Evolutionary conservation across 2,113 vertebrate species (phyloP).

Genomic region (Pogonocichla stellata): DNA sequence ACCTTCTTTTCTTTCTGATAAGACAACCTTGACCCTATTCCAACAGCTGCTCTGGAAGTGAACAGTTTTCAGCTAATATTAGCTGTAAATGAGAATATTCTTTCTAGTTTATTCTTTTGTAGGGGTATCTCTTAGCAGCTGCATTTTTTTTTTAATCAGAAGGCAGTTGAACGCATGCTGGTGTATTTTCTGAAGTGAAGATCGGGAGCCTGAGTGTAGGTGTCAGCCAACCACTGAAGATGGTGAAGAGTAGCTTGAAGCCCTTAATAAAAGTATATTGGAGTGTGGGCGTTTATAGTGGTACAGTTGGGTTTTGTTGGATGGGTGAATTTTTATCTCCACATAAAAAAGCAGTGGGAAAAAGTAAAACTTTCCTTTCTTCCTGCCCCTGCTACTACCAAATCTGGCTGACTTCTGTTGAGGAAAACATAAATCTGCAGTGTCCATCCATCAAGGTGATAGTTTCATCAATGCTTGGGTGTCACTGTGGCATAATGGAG

Average conservation of each 20-base stretch:
- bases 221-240: neutral
- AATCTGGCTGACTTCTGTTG: neutral
- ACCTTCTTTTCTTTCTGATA: neutral
- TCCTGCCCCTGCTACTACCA: neutral
- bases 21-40: neutral
- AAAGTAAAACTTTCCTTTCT: neutral
- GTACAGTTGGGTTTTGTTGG: neutral
- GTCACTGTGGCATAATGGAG: neutral
- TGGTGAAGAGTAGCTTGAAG: neutral
- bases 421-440: neutral
- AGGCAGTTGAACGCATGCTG: neutral
- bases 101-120: neutral
- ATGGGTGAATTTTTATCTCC: neutral
- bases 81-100: neutral
- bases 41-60: neutral
- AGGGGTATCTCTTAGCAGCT: neutral
- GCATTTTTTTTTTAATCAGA: neutral
- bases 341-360: neutral
- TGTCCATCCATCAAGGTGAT: neutral
- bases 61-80: neutral
- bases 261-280: neutral
- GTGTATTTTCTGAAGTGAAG: neutral
- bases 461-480: neutral
- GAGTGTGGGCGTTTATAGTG: neutral
- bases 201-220: neutral